Evolutionary conservation across 1,140 invertebrate species (phyloP).

Genomic region (Drosophila pandora): DNA sequence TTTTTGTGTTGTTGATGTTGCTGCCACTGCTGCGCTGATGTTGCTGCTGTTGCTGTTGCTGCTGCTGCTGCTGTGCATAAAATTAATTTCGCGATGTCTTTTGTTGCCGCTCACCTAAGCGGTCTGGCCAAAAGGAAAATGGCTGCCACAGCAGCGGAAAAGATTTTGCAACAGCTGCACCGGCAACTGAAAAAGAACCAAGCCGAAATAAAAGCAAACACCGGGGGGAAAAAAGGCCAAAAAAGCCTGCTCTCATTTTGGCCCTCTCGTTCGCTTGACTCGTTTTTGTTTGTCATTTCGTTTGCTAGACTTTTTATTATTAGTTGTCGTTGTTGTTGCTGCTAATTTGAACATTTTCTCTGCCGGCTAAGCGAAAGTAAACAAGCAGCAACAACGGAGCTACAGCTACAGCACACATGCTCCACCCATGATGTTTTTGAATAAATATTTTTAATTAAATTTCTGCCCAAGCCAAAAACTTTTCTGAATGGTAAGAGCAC

Average conservation of each 20-base stretch:
- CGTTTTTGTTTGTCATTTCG: constrained; percentile 57
- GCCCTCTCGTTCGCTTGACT: constrained; percentile 24
- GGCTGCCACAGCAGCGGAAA: constrained; percentile 73
- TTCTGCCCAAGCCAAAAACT: constrained; percentile 23
- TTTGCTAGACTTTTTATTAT: constrained; percentile 65
- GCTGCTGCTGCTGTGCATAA: constrained; percentile 61
- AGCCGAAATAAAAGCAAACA: constrained; percentile 6
- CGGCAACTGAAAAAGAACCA: constrained; percentile 24
- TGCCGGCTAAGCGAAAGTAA: constrained; percentile 65
- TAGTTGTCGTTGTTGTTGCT: constrained; percentile 48
- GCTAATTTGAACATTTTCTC: constrained; percentile 71
- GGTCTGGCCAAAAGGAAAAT: constrained; percentile 66
- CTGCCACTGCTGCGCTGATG: constrained; percentile 23
- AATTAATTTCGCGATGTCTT: constrained; percentile 80
- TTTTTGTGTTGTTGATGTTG: constrained; percentile 44
- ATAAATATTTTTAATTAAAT: constrained; percentile 64
- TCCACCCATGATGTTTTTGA: constrained; percentile 53
- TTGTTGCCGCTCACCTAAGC: constrained; percentile 76
- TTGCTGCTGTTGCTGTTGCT: constrained; percentile 43
- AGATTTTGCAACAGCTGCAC: constrained; percentile 78
- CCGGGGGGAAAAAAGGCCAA: constrained; percentile 35
- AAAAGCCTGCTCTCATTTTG: constrained; percentile 75
- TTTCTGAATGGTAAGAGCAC: constrained; percentile 19
- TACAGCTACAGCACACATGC: constrained; percentile 37
- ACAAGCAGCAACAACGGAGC: constrained; percentile 43